Evolutionary conservation across 2,888 invertebrate species (phyloP).

Genomic region (Kryphioiulus occultus): DNA sequence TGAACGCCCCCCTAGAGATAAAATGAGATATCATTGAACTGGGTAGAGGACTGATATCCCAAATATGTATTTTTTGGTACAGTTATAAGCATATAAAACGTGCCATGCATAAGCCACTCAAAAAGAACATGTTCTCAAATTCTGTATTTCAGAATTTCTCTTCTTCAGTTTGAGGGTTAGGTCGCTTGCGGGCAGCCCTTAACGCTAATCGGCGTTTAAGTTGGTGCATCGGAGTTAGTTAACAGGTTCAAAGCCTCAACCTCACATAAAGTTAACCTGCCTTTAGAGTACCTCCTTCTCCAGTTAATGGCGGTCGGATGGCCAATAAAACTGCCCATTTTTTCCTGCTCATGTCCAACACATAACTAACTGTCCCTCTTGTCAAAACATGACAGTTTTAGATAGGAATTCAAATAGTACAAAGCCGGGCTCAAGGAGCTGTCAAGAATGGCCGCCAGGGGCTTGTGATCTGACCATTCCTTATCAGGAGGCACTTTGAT

Average conservation of each 20-base stretch:
- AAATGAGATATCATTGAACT: too few relatives aligned
- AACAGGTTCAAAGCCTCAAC: too few relatives aligned
- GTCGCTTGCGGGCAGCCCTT: too few relatives aligned
- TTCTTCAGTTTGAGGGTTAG: too few relatives aligned
- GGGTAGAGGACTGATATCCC: too few relatives aligned
- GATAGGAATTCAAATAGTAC: constrained; percentile 32
- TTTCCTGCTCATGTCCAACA: not conserved
- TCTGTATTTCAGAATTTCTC: too few relatives aligned
- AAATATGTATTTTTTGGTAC: too few relatives aligned
- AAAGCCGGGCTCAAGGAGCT: constrained; percentile 40
- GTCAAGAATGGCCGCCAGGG: constrained; percentile 39
- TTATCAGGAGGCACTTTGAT: constrained; percentile 45
- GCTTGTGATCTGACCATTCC: constrained; percentile 3
- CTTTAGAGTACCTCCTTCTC: not conserved
- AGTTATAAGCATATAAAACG: too few relatives aligned
- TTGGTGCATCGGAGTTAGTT: too few relatives aligned
- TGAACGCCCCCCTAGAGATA: too few relatives aligned
- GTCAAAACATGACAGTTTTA: constrained; percentile 37
- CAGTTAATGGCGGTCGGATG: not conserved
- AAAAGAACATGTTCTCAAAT: too few relatives aligned
- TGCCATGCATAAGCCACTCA: too few relatives aligned
- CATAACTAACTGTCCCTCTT: constrained; percentile 39
- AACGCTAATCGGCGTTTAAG: not conserved
- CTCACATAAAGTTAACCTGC: not conserved
- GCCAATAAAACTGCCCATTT: not conserved